Percentiles rank a stretch among this genome's conserved stretches.
These are phyloP conservation scores for Hedychridium roseum DNA, from an alignment of 2,888 invertebrate species.

Conservation along the genomic window DNA sequence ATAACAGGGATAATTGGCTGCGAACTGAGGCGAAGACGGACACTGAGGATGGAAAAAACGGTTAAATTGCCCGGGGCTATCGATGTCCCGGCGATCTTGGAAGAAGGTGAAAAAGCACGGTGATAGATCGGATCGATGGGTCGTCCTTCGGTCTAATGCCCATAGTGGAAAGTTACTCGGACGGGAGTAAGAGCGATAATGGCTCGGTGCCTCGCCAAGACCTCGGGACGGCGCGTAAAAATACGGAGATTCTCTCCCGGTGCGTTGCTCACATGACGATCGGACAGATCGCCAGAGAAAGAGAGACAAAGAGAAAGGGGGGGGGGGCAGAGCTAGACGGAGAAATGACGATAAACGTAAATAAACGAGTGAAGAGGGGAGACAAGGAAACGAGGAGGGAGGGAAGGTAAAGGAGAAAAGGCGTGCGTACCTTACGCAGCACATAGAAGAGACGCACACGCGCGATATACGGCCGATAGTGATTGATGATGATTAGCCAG, in stretches of 20 bases:
- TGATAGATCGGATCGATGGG: constrained; percentile 30
- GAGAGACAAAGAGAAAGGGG: too few species aligned
- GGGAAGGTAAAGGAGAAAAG: too few species aligned
- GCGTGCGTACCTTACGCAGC: constrained; percentile 21
- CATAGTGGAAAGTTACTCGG: constrained; percentile 43
- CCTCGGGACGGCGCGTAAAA: constrained; percentile 33
- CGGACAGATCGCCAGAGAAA: not conserved
- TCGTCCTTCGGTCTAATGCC: constrained; percentile 39
- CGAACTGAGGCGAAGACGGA: too few species aligned
- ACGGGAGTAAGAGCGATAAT: constrained; percentile 42
- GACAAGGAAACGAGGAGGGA: too few species aligned
- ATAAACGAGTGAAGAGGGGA: too few species aligned
- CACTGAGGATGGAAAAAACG: too few species aligned
- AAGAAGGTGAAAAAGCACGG: constrained; percentile 17
- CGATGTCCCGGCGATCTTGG: too few species aligned
- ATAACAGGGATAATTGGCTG: too few species aligned
- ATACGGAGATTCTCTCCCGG: constrained; percentile 17
- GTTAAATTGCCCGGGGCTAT: too few species aligned
- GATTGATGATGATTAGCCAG: constrained; percentile 63
- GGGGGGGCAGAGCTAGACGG: too few species aligned
- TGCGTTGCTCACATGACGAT: constrained; percentile 1
- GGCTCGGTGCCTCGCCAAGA: constrained; percentile 21
- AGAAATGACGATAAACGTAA: too few species aligned
- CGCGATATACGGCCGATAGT: constrained; percentile 51
- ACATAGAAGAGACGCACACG: constrained; percentile 24